Percentiles rank a stretch among this genome's conserved stretches.
Evolutionary conservation across 2,797 vertebrate genomes (phyloP).

Genomic region (Pangasius macronema): DNA sequence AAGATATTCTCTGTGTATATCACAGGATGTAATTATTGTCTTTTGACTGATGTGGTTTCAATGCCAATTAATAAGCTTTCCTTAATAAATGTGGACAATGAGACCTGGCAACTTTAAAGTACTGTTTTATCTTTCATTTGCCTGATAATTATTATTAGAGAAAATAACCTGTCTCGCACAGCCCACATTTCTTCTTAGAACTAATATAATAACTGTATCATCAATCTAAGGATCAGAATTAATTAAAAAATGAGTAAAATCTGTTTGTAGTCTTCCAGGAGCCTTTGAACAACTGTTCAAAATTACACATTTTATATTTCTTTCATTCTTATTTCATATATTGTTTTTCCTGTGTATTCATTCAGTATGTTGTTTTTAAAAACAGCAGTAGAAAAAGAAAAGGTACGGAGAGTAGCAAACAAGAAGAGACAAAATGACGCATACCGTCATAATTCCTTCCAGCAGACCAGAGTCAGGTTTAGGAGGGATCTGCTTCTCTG

Average conservation of each 20-base stretch:
- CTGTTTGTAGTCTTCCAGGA: neutral
- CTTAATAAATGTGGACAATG: slow-evolving; percentile 41
- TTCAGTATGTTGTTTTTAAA: neutral
- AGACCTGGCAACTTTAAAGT: slow-evolving; percentile 1
- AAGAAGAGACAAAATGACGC: slow-evolving; percentile 57
- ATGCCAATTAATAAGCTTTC: slow-evolving; percentile 32
- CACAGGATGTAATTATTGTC: slow-evolving; percentile 35
- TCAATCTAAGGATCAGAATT: neutral
- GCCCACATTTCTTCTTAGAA: neutral
- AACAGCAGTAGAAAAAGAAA: neutral
- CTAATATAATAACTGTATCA: slow-evolving; percentile 1
- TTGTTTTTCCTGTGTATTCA: neutral
- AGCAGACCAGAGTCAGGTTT: slow-evolving; percentile 90
- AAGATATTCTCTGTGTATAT: neutral
- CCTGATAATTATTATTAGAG: neutral
- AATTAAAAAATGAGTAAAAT: neutral
- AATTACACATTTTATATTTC: neutral
- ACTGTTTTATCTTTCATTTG: neutral
- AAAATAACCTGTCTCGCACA: neutral
- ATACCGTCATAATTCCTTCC: slow-evolving; percentile 98
- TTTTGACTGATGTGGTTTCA: slow-evolving; percentile 24
- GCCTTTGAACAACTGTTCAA: neutral
- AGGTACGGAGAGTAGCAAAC: neutral
- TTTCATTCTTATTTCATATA: neutral
- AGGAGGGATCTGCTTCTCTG: slow-evolving; percentile 87